Evolutionary conservation across 92 coral and sea anemone species (phyloP), one percentile per base, ranked within the genome.

Genomic region (Parazoanthus swiftii): DNA sequence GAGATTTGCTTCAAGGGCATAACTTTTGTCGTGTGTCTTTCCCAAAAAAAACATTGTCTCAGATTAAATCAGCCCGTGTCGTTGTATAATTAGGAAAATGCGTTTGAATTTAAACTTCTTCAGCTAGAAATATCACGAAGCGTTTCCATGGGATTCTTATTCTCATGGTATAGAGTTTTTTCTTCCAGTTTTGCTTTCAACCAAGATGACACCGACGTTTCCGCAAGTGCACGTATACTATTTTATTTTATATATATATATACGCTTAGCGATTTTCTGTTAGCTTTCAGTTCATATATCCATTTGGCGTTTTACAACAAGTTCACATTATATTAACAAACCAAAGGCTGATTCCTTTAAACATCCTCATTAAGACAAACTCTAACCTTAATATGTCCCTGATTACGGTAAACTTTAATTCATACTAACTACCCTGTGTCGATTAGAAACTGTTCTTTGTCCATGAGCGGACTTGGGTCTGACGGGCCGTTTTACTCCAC

Each of bases 381-480:
- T 78, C 82, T 44, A n/a, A 37, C 38, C 43, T 35, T 23, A 35
- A 39, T 37, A 15, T 21, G 29, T 18, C 82, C 36, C 38, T 48
- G 16, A 73, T 48, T 18, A 39, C 42, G 42, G 42, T 39, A 54
- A 29, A 42, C 85, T 63, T 39, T 68, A 74, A 73, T 81, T 89
- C 38, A 91, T 75, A 23, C 89, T 90, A 37, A 90, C 77, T 1
- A 89, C 91, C 88, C 95, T 75, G 4, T 91, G 91, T 3, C 91
- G 88, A 56, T 90, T 81, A 36, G 92, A 76, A 29, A 92, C 25
- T 66, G 98, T 86, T 83, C 98, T 85, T 21, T 88, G 95, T 3
- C 98, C 98, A 9, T 89, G 91, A 8, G 98, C 98, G 18, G 98
- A 90, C 88, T 86, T 85, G 6, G 98, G 98, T 88, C 98, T 74